Percentiles rank a stretch among this genome's conserved stretches.
Conservation (phyloP, 2,888 invertebrate species). For the Deroplatys truncata region DNA sequence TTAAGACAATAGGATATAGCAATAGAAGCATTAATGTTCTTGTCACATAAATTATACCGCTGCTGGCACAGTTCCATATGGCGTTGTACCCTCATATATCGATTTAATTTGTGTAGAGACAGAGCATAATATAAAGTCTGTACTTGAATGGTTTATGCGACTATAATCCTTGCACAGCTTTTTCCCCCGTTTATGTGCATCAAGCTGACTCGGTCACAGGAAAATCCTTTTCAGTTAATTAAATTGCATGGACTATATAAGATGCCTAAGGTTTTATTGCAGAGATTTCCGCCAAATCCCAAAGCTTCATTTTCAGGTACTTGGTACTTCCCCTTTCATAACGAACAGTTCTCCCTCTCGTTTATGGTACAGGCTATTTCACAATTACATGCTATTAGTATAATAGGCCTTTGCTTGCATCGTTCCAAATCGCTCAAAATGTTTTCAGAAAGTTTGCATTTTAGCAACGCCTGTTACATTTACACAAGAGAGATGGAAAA, state of each 20-base stretch:
- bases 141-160: background rate
- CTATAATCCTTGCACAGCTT: background rate
- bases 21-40: no score
- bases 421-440: background rate
- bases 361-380: background rate
- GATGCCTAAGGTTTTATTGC: background rate
- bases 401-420: background rate
- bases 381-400: background rate
- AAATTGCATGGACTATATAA: background rate
- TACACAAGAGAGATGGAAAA: no score
- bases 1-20: no score
- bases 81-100: background rate
- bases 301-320: background rate
- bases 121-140: background rate
- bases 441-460: background rate
- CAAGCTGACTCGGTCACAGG: background rate
- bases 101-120: background rate
- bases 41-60: no score
- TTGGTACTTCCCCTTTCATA: background rate
- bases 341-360: background rate
- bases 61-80: background rate
- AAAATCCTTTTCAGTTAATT: background rate
- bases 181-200: background rate
- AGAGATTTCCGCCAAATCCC: background rate
- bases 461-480: no score